Evolutionary conservation across 2,888 invertebrate species (phyloP), one percentile per base, ranked within the genome.

Genomic region (Latheticus oryzae): DNA sequence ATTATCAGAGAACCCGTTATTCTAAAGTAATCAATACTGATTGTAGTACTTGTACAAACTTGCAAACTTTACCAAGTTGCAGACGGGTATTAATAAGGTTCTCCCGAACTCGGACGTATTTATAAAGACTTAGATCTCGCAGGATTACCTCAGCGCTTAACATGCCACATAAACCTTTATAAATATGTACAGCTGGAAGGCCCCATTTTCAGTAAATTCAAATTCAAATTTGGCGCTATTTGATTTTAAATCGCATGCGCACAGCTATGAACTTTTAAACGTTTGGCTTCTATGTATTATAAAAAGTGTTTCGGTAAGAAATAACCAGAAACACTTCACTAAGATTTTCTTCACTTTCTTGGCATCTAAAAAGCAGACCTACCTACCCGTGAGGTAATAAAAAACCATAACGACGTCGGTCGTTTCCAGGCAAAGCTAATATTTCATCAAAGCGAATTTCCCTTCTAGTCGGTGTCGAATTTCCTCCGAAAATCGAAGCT

Each of bases 401-500:
- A 47, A 47, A 47, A 17, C 17, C 47, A 32, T 21, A 47, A 40
- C 9, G 48, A 37, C 17, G 48, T 15, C 45, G 28, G 42, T 28
- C 47, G 11, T 26, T 42, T 37, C 33, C 19, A 11, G 26, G 37
- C 38, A 45, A 52, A 58, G 52, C 51, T 52, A 52, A 52, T 45
- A 52, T 52, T 47, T 52, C 58, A 58, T 58, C 58, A 58, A 52
- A 57, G 56, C 17, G 40, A 50, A 28, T 26, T 55, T 40, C 33
- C 43, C 30, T 37, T 51, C 35, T 51, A 28, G 38, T 30, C 47
- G 45, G 47, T 38, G 38, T 38, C 35, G 37, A 38, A 28, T 13
- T 23, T 11, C 17, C 35, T 33, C 24, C 33, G 26, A 32, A 8
- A 24, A 35, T 24, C 23, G 47, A 32, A 35, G 35, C 21, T 32